Conservation (phyloP, 2,113 vertebrate species). For the Micromys minutus region DNA sequence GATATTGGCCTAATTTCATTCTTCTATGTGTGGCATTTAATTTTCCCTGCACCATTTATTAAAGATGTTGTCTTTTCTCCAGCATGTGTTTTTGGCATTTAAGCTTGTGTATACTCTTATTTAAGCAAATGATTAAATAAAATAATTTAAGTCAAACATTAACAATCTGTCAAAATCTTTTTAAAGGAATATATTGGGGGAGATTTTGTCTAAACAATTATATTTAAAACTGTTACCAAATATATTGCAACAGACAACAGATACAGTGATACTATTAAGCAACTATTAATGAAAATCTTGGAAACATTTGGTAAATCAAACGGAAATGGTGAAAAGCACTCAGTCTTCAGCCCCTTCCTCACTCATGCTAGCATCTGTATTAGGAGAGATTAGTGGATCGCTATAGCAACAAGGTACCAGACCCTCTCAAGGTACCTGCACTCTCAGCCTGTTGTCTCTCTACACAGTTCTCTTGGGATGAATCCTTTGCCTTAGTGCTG, state of each 20-base stretch:
- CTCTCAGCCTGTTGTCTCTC: not conserved
- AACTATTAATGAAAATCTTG: not conserved
- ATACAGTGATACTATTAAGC: not conserved
- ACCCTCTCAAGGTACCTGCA: not conserved
- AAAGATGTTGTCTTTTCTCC: not conserved
- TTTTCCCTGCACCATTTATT: not conserved
- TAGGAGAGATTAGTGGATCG: not conserved
- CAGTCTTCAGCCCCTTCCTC: not conserved
- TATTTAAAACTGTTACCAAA: not conserved
- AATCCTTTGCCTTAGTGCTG: not conserved
- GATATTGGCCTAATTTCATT: not conserved
- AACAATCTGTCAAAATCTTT: not conserved
- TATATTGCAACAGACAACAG: not conserved
- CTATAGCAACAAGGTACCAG: not conserved
- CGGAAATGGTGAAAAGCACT: not conserved
- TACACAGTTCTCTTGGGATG: not conserved
- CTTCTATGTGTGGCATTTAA: not conserved
- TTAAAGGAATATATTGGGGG: not conserved
- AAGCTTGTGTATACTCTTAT: not conserved
- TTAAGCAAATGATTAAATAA: not conserved
- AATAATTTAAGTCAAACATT: constrained; percentile 4
- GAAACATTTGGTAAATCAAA: not conserved
- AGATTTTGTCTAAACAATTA: not conserved
- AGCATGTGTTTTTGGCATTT: not conserved
- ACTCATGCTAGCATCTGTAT: not conserved